These are phyloP conservation scores for Elaeidobius kamerunicus DNA, from an alignment of 2,888 invertebrate species.

Conservation along the genomic window DNA sequence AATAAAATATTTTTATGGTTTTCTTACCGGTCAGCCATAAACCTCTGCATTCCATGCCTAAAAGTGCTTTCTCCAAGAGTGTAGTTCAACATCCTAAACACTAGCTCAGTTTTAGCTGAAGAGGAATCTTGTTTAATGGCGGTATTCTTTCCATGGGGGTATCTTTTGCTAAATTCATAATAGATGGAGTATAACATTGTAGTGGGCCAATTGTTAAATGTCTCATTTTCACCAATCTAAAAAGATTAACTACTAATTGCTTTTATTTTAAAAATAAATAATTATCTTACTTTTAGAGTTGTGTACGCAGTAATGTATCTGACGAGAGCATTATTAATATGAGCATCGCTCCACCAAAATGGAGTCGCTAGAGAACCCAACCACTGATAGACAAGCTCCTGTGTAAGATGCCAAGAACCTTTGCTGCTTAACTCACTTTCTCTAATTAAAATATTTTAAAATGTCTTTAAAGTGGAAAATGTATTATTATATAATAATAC, in stretches of 20 bases:
- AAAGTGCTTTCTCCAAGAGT: conserved; percentile 77
- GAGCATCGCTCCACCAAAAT: conserved; percentile 73
- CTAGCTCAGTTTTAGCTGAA: conserved; percentile 70
- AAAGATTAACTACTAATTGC: background rate
- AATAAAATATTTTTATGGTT: background rate
- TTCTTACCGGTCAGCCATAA: conserved; percentile 60
- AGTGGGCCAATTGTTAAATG: conserved; percentile 79
- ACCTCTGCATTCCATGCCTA: conserved; percentile 66
- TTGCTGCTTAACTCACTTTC: conserved; percentile 69
- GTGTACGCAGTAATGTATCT: conserved; percentile 72
- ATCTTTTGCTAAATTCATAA: conserved; percentile 76
- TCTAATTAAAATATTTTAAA: no score
- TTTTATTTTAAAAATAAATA: background rate
- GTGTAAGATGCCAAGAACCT: conserved; percentile 64
- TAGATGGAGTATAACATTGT: conserved; percentile 74
- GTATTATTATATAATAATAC: conserved; percentile 31
- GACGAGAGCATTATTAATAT: conserved; percentile 72
- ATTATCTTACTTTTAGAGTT: conserved; percentile 61
- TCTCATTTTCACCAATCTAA: conserved; percentile 68
- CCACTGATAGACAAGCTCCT: conserved; percentile 79
- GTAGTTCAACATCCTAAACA: conserved; percentile 88
- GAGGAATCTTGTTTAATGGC: conserved; percentile 72
- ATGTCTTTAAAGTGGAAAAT: no score
- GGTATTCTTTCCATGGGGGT: conserved; percentile 73
- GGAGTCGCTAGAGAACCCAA: conserved; percentile 72